Evolutionary conservation across 1,140 invertebrate species (phyloP).

Genomic region (Trichoplusia ni): DNA sequence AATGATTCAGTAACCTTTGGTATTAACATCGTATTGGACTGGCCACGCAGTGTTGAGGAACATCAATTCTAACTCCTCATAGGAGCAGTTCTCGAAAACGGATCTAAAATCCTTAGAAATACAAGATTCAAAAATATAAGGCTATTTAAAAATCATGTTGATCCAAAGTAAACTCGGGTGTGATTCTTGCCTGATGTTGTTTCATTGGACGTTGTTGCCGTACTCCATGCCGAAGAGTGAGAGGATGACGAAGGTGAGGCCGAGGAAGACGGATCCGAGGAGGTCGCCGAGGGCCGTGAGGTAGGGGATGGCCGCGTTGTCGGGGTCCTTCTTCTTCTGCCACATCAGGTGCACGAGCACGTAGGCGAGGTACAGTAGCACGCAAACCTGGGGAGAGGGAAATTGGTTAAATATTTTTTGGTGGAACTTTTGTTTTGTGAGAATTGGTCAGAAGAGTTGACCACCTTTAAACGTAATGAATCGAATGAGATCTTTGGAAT

Average conservation of each 20-base stretch:
- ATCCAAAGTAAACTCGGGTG: background rate
- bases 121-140: constrained; percentile 11
- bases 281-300: constrained; percentile 97
- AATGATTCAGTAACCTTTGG: constrained; percentile 3
- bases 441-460: too few species aligned
- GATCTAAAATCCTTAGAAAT: background rate
- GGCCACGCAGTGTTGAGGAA: constrained; percentile 13
- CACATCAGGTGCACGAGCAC: constrained; percentile 96
- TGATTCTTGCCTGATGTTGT: too few species aligned
- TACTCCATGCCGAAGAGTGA: constrained; percentile 84
- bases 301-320: constrained; percentile 98
- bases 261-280: constrained; percentile 92
- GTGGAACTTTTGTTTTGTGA: too few species aligned
- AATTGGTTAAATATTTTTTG: background rate
- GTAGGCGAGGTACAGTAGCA: constrained; percentile 91
- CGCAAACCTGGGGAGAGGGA: constrained; percentile 84
- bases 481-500: too few species aligned
- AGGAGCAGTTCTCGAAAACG: background rate
- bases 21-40: constrained; percentile 7
- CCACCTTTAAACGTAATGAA: too few species aligned
- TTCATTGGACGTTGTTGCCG: constrained; percentile 64
- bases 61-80: constrained; percentile 14
- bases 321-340: constrained; percentile 94
- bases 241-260: constrained; percentile 92
- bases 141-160: background rate